Base-by-base conservation (phyloP, 30 jellyfish, hydroid and myxozoan species). In the Aurelia sp. region DNA sequence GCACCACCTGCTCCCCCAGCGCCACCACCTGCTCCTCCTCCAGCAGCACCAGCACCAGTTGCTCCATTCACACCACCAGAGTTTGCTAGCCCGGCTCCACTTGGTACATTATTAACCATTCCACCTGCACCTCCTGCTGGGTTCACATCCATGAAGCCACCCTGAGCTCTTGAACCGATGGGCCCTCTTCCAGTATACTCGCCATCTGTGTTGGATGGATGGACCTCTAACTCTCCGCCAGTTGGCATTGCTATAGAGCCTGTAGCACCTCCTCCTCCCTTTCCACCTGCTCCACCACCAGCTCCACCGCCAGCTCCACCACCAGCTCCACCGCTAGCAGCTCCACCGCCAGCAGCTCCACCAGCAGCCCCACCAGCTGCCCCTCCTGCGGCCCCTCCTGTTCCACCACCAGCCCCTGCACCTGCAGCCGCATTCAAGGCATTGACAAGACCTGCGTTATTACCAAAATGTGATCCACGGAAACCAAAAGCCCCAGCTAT, bases 121-220 rank as follows among this genome's bases (percentile, higher is more conserved):
- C 86, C 86, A n/a, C 72, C 78, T 24, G 88, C 88, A 12, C 86
- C 92, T 55, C 89, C 89, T 4, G 80, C 78, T 13, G 90, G 96
- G 67, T 77, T 77, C 9, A 89, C 97, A 63, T 89, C 97, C 86
- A 80, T 80, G 74, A 76, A 89, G n/a, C 91, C 91, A 15, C 94
- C 93, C 59, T 92, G 98, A 3, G 93, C 87, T 31, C 93, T 69
- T 21, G 98, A 94, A 17, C 98, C 98, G 35, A 88, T 68, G 5
- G 98, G 98, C 5, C 98, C 98, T 84, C 82, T 90, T 13, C 98
- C 98, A 52, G 98, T 89, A 62, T 94, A 94, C 59, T 94, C 97
- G 1, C 90, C 33, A 80, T 89, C 98, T 2, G 92, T 88, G 75
- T 81, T 88, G 21, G 78, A 74, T 7, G 92, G 57, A 38, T 76